Base-by-base conservation (phyloP, 64 coral and sea anemone genomes). In the Exaiptasia diaphana region DNA sequence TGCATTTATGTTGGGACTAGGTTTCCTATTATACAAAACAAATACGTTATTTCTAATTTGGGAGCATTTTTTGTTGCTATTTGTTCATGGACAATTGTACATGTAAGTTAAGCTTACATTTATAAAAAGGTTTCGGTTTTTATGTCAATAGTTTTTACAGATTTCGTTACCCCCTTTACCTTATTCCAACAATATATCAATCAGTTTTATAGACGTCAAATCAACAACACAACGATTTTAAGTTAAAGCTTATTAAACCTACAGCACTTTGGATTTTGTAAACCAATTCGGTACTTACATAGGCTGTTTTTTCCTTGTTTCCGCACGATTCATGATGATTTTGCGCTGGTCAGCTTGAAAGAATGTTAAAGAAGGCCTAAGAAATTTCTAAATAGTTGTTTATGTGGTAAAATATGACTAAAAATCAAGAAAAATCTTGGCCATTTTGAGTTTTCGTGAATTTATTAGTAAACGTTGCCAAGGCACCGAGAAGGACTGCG, bases 391-490 rank as follows among this genome's bases (percentile, higher is more conserved):
- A 73, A 29, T 22, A 23, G 38, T 25, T 46, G 28, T 46, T 73
- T 55, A 14, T 20, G n/a, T 12, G 50, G 26, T 71, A 40, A 32
- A 33, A 20, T 83, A 22, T 32, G 50, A 31, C 5, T 72, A 10
- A 4, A 41, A 35, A 2, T 24, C 31, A 32, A 0, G 15, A 25
- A 29, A 34, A 31, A 43, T 72, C 20, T 38, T 18, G n/a, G 8
- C 41, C 69, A 49, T 26, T 50, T 79, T 50, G 23, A 32, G 70
- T 56, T 76, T 48, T 73, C 34, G 22, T 42, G 37, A 4, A 20
- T 21, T 67, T 21, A 23, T 2, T 26, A 21, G 75, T 89, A 89
- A 94, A 89, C 91, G 91, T 94, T 94, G 91, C 91, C 80, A 73
- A 22, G 69, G 69, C 39, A 6, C 3, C 21, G 44, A 71, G 38